Evolutionary conservation across 1,140 invertebrate species (phyloP).

Genomic region (Drosophila prosaltans): DNA sequence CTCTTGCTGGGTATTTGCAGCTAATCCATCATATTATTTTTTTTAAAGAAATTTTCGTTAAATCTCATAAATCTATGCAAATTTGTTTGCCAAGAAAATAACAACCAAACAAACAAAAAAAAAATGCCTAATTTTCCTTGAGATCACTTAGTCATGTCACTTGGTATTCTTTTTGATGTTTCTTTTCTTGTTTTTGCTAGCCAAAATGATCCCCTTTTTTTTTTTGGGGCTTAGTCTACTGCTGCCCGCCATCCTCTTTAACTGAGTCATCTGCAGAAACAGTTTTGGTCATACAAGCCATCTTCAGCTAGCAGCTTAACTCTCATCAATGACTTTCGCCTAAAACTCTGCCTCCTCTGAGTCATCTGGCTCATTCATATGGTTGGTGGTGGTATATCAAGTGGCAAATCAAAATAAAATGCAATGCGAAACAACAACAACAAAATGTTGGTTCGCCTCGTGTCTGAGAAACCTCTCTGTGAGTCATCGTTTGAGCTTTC

Average conservation of each 20-base stretch:
- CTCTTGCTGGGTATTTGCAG: background rate
- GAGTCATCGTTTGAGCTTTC: background rate
- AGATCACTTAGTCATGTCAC: constrained; percentile 8
- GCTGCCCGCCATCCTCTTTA: too few relatives aligned
- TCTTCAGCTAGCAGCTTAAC: background rate
- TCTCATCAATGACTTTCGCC: constrained; percentile 46
- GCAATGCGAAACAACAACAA: constrained; percentile 6
- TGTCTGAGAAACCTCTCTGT: background rate
- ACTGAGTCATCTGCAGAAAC: constrained; percentile 1
- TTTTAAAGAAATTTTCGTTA: constrained; percentile 17
- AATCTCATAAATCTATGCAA: constrained; percentile 35
- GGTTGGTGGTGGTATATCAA: constrained; percentile 28
- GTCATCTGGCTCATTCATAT: constrained; percentile 29
- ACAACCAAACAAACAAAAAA: background rate
- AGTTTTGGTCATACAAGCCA: background rate
- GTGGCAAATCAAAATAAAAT: constrained; percentile 37
- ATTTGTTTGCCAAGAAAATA: constrained; percentile 31
- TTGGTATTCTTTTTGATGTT: background rate
- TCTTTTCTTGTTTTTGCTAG: background rate
- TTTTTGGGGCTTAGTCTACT: background rate
- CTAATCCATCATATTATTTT: constrained; percentile 41
- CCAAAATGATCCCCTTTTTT: background rate
- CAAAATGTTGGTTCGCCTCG: background rate
- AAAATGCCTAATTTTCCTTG: background rate
- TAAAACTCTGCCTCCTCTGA: constrained; percentile 34